Base-by-base conservation (phyloP, 92 coral and sea anemone species). In the Ricordea florida region DNA sequence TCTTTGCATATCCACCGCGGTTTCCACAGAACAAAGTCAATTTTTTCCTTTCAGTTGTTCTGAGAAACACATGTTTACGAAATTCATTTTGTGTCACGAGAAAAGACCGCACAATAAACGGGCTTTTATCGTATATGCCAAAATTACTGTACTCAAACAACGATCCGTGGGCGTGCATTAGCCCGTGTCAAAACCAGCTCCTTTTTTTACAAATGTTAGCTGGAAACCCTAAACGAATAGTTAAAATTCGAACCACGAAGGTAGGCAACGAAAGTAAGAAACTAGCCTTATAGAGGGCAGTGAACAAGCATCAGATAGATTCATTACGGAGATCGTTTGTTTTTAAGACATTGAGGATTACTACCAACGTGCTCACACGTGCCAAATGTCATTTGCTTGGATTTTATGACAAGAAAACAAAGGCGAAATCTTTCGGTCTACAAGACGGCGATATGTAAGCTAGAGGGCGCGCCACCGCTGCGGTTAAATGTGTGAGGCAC, bases 291-390 rank as follows among this genome's bases (percentile, higher is more conserved):
- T n/a, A n/a, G n/a, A n/a, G n/a, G n/a, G n/a, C n/a, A n/a, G n/a
- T n/a, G n/a, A n/a, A n/a, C n/a, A n/a, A n/a, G n/a, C n/a, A n/a
- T n/a, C n/a, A n/a, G n/a, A n/a, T n/a, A n/a, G n/a, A n/a, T n/a
- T n/a, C n/a, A n/a, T n/a, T n/a, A n/a, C n/a, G n/a, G n/a, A n/a
- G n/a, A n/a, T n/a, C n/a, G n/a, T n/a, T n/a, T n/a, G n/a, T n/a
- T n/a, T n/a, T n/a, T n/a, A n/a, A n/a, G n/a, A n/a, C n/a, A n/a
- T n/a, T n/a, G n/a, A n/a, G n/a, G n/a, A n/a, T n/a, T n/a, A n/a
- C n/a, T n/a, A n/a, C n/a, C n/a, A 63, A 85, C 80, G 89, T 79
- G 90, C 77, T 55, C 24, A 43, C 90, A 85, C 90, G 90, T 85
- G 90, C 90, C 90, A 65, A 5, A 38, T 50, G 76, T 31, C 75